These are phyloP conservation scores for Eretmochelys imbricata DNA, from an alignment of 2,113 vertebrate genomes.

Conservation along the genomic window DNA sequence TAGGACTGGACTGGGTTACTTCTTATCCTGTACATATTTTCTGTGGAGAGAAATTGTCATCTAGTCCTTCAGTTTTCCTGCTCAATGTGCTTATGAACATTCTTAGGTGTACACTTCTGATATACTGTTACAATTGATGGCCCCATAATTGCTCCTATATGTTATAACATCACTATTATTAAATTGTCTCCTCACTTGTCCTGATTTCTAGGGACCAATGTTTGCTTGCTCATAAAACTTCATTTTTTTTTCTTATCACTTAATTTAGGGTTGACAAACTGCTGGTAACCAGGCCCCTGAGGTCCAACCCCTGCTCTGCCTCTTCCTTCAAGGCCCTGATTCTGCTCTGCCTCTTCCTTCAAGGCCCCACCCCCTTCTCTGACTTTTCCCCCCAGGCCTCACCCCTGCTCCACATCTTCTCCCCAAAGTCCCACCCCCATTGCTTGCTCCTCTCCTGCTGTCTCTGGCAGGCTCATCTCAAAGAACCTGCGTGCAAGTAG, in stretches of 20 bases:
- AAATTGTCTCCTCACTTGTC: neutral
- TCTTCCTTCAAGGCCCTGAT: no score
- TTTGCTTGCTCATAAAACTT: neutral
- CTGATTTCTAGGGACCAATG: neutral
- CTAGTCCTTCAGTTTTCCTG: neutral
- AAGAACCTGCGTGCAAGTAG: no score
- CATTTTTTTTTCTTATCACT: neutral
- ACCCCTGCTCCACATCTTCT: no score
- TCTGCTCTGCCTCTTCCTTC: no score
- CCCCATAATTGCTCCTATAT: neutral
- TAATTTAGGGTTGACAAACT: no score
- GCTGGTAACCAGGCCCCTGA: no score
- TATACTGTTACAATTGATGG: neutral
- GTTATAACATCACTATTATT: neutral
- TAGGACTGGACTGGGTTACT: neutral
- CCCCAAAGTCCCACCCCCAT: no score
- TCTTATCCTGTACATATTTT: rapidly evolving
- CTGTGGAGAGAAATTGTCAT: neutral
- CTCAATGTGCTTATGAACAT: neutral
- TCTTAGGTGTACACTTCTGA: neutral
- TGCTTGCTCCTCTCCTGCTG: no score
- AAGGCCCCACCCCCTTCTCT: no score
- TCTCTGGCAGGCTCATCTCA: no score
- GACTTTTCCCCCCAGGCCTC: no score
- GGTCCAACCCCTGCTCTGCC: no score